These are phyloP conservation scores for Melanotaenia boesemani DNA, from an alignment of 2,797 vertebrate species.

Conservation along the genomic window DNA sequence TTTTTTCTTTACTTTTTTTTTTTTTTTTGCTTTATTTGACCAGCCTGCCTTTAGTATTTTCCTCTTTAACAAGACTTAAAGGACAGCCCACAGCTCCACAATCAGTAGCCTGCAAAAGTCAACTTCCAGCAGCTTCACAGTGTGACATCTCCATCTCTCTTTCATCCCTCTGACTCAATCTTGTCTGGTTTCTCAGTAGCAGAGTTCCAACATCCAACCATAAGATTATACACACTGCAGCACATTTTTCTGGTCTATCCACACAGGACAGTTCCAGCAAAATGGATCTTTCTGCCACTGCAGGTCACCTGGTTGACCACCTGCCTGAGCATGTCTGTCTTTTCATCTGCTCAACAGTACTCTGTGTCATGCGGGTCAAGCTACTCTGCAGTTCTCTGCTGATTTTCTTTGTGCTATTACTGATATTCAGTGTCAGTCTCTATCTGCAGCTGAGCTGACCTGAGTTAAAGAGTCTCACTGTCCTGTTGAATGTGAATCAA, in stretches of 20 bases:
- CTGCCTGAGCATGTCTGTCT: slow-evolving; percentile 18
- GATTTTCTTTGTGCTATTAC: background rate
- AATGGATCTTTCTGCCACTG: background rate
- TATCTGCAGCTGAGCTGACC: background rate
- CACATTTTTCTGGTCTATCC: background rate
- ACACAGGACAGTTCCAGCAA: background rate
- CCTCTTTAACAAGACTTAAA: slow-evolving; percentile 13
- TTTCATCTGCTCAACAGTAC: slow-evolving; percentile 21
- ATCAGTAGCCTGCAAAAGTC: slow-evolving; percentile 45
- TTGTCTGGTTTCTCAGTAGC: background rate
- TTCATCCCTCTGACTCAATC: slow-evolving; percentile 6
- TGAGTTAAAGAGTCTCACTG: slow-evolving; percentile 19
- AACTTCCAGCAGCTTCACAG: slow-evolving; percentile 46
- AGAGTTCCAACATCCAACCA: slow-evolving; percentile 14
- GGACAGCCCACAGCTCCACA: slow-evolving; percentile 31
- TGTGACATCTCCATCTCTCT: slow-evolving; percentile 15
- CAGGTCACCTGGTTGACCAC: slow-evolving; percentile 1
- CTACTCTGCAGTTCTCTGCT: background rate
- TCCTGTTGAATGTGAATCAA: background rate
- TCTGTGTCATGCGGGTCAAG: background rate
- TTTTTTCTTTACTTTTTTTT: slow-evolving; percentile 3
- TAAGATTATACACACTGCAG: slow-evolving; percentile 6
- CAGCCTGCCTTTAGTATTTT: background rate
- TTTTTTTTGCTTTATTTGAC: background rate
- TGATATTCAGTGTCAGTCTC: background rate